Evolutionary conservation across 2,113 vertebrate species (phyloP).

Genomic region (Chlorodrepanis virens): DNA sequence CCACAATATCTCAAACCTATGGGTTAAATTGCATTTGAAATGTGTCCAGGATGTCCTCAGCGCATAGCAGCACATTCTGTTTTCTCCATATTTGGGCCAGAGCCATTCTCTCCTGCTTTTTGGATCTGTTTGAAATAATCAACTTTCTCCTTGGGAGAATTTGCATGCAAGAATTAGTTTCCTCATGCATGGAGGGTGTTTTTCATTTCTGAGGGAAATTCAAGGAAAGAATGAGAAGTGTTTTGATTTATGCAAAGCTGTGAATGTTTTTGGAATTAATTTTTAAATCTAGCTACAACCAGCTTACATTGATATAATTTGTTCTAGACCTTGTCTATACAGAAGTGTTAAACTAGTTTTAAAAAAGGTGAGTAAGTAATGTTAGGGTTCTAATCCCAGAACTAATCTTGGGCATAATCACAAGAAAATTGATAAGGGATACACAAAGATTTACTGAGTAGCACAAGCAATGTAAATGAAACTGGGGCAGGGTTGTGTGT

Average conservation of each 20-base stretch:
- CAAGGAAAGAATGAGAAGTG: conserved; percentile 6
- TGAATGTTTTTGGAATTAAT: conserved; percentile 41
- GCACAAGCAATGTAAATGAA: background rate
- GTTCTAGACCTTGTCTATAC: background rate
- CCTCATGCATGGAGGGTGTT: conserved; percentile 5
- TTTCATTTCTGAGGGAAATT: conserved; percentile 38
- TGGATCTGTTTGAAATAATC: conserved; percentile 23
- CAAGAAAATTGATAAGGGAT: background rate
- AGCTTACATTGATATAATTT: background rate
- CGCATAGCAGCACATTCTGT: background rate
- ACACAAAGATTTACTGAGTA: background rate
- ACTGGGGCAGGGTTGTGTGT: background rate
- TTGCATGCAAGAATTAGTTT: conserved; percentile 40
- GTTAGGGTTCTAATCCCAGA: background rate
- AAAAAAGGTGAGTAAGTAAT: background rate
- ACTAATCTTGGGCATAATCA: background rate
- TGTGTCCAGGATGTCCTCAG: background rate
- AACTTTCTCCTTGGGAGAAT: conserved; percentile 9
- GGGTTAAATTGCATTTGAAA: background rate
- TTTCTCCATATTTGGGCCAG: background rate
- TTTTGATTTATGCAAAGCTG: conserved; percentile 47
- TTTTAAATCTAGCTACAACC: conserved; percentile 26
- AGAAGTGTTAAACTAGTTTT: background rate
- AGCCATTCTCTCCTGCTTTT: background rate
- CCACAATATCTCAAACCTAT: background rate